These are phyloP conservation scores for Tolmerus cingulatus DNA, from an alignment of 2,888 invertebrate species.

Conservation along the genomic window DNA sequence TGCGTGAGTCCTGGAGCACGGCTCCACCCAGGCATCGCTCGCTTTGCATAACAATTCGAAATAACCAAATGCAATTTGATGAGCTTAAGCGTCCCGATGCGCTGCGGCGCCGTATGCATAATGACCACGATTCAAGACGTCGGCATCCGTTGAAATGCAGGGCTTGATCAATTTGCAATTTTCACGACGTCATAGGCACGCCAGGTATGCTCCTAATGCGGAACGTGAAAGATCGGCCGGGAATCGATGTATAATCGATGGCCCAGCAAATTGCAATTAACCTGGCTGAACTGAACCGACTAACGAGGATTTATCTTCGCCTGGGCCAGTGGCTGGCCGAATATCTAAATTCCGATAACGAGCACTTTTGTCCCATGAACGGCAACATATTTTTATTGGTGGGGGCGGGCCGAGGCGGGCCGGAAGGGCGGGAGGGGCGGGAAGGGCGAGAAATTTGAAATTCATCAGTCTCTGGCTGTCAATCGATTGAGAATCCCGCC, in stretches of 20 bases:
- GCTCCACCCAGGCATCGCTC: neutral
- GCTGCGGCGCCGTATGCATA: neutral
- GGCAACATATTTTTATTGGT: conserved; percentile 9
- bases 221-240: neutral
- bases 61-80: conserved; percentile 28
- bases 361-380: conserved; percentile 18
- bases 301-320: conserved; percentile 8
- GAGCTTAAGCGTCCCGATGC: neutral
- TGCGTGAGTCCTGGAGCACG: neutral
- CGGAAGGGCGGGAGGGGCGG: neutral
- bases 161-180: conserved; percentile 19
- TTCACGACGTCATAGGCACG: neutral
- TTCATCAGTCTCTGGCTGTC: conserved; percentile 24
- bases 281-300: neutral
- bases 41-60: conserved; percentile 24
- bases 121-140: conserved; percentile 16
- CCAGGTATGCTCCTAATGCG: neutral
- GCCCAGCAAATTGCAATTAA: conserved; percentile 24
- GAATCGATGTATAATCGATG: conserved; percentile 10
- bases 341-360: conserved; percentile 20
- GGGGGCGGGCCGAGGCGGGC: neutral
- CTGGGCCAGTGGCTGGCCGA: neutral
- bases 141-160: neutral
- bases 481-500: neutral
- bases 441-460: conserved; percentile 21